Conservation (phyloP, 2,888 invertebrate genomes). For the Lordiphosa fenestrarum region DNA sequence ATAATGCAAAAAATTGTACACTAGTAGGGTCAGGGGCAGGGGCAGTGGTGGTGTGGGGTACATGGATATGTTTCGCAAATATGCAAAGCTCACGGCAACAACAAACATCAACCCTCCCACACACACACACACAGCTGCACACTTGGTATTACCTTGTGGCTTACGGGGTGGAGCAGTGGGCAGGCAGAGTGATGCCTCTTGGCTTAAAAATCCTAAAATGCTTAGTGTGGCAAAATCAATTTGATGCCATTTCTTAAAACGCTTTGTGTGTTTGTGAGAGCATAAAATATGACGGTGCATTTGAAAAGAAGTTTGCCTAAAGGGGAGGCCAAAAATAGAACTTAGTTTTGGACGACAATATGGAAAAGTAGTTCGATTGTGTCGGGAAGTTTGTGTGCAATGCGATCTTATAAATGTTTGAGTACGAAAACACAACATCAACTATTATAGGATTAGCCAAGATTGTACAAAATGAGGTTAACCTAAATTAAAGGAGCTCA, state of each 20-base stretch:
- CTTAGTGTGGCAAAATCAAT: constrained; percentile 66
- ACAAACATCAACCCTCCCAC: constrained; percentile 11
- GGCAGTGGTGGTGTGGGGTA: neutral
- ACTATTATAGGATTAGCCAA: too few relatives aligned
- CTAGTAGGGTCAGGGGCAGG: constrained; percentile 1
- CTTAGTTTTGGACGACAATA: too few relatives aligned
- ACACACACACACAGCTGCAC: constrained; percentile 6
- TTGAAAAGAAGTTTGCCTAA: constrained; percentile 37
- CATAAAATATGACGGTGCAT: constrained; percentile 53
- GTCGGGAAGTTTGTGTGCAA: too few relatives aligned
- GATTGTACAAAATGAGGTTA: too few relatives aligned
- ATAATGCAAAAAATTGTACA: constrained; percentile 23
- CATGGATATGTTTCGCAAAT: constrained; percentile 32
- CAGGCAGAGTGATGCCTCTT: constrained; percentile 18
- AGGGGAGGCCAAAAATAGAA: too few relatives aligned
- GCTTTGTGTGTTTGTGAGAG: constrained; percentile 43
- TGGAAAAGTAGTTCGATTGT: too few relatives aligned
- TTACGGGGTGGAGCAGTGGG: neutral
- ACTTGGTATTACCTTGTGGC: constrained; percentile 22
- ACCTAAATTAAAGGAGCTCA: too few relatives aligned
- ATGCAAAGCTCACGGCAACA: constrained; percentile 36
- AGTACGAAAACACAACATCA: too few relatives aligned
- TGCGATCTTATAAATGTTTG: too few relatives aligned
- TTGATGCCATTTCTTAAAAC: constrained; percentile 68
- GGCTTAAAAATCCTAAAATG: constrained; percentile 52